These are phyloP conservation scores for Papilio polyxenes DNA, from an alignment of 1,140 invertebrate species.

Conservation along the genomic window DNA sequence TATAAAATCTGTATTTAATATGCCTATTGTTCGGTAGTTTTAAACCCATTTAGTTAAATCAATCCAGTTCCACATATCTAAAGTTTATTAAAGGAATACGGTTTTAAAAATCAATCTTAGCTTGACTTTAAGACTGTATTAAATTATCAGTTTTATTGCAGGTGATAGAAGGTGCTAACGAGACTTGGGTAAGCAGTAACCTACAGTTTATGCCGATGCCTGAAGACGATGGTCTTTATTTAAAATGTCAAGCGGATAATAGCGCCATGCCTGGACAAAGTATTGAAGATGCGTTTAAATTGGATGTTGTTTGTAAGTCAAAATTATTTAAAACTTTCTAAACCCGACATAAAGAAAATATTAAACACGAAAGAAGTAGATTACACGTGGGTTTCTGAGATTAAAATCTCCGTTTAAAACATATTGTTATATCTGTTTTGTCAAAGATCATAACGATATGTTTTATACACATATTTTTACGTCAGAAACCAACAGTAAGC, in stretches of 20 bases:
- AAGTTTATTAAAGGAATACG: background rate
- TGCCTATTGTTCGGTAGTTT: no score
- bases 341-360: background rate
- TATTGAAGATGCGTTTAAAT: slow-evolving; percentile 88
- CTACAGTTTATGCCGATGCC: slow-evolving; percentile 89
- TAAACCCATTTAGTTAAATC: background rate
- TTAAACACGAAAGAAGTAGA: no score
- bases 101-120: background rate
- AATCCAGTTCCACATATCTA: background rate
- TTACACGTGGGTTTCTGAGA: no score
- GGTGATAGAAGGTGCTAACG: slow-evolving; percentile 84
- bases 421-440: no score
- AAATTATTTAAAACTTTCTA: background rate
- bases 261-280: slow-evolving; percentile 85
- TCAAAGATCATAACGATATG: no score
- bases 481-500: no score
- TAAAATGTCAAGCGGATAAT: slow-evolving; percentile 93
- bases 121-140: background rate
- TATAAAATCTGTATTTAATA: no score
- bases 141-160: slow-evolving; percentile 59
- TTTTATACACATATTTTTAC: no score
- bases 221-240: slow-evolving; percentile 89
- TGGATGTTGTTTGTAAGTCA: slow-evolving; percentile 94
- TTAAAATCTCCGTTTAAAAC: no score
- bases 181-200: slow-evolving; percentile 87